Base-by-base conservation (phyloP, 1,140 invertebrate species). In the Panulirus ornatus region DNA sequence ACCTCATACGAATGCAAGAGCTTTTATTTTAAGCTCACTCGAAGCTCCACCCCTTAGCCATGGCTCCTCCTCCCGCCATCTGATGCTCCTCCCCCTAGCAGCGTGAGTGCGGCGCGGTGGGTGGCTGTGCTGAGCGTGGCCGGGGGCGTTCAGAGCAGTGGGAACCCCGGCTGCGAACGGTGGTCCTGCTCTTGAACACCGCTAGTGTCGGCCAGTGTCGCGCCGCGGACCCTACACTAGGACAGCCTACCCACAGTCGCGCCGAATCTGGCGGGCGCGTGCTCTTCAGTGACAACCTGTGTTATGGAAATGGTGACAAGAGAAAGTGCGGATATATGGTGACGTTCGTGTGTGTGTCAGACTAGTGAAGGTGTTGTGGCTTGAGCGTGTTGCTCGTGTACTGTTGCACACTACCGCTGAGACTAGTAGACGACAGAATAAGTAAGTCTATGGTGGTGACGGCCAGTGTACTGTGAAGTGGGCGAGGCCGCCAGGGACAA, bases 141-240 rank as follows among this genome's bases (percentile, higher is more conserved):
- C 63, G 79, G 88, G 79, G 84, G 84, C 84, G 66, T n/a, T 83
- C 88, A 89, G 88, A 89, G 88, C 88, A 82, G 88, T 89, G 88
- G 79, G 88, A 84, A 89, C 88, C 79, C 88, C 76, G 88, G 88
- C 88, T 82, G 81, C 66, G 88, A 84, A 44, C 47, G 88, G 88
- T 83, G 88, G 88, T 89, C 79, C 81, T 83, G 79, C 79, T 84
- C 87, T 81, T 78, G 27, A 11, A 40, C 54, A 63, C 81, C 66
- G 66, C 79, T 75, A 73, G 42, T 76, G 47, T 71, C 86, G 86
- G 36, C 75, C 79, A 75, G 79, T 76, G 44, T 71, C 70, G 58
- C 78, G 71, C 79, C 88, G 79, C 70, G 70, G 47, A 75, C 85
- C 27, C 27, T 30, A 63, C 58, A 75, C 34, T 66, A 44, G 66